phyloP scores from a whole-genome alignment of 2,888 invertebrate genomes.

The Aphrophora alni region DNA sequence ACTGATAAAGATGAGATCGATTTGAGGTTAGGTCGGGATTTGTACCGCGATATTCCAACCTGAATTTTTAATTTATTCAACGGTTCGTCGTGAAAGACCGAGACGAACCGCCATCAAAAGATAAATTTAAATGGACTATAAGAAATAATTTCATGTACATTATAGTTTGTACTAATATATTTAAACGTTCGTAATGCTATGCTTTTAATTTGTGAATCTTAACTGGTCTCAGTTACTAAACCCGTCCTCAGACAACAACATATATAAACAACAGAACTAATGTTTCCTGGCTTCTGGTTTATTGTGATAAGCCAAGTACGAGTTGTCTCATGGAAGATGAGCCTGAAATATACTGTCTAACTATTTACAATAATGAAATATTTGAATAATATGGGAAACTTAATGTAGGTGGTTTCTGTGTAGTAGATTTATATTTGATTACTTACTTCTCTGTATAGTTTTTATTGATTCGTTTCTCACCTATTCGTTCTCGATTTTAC shows the following conservation, averaged over 20 bases:
- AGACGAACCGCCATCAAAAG: neutral
- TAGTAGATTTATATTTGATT: too few species aligned
- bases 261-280: neutral
- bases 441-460: too few species aligned
- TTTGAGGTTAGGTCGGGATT: neutral
- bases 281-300: constrained; percentile 9
- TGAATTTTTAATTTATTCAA: too few species aligned
- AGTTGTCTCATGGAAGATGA: neutral
- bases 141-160: constrained; percentile 32
- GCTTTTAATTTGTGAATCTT: constrained; percentile 6
- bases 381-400: too few species aligned
- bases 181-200: neutral
- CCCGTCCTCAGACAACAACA: neutral
- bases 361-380: too few species aligned
- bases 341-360: too few species aligned
- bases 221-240: neutral
- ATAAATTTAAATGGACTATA: constrained; percentile 33
- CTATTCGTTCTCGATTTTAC: too few species aligned
- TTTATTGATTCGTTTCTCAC: too few species aligned
- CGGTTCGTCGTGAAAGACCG: neutral
- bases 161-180: constrained; percentile 10
- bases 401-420: too few species aligned
- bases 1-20: neutral
- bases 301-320: neutral
- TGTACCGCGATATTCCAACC: too few species aligned